These are phyloP conservation scores for Amphiduros pacificus DNA, from an alignment of 2,888 invertebrate species.

Conservation along the genomic window DNA sequence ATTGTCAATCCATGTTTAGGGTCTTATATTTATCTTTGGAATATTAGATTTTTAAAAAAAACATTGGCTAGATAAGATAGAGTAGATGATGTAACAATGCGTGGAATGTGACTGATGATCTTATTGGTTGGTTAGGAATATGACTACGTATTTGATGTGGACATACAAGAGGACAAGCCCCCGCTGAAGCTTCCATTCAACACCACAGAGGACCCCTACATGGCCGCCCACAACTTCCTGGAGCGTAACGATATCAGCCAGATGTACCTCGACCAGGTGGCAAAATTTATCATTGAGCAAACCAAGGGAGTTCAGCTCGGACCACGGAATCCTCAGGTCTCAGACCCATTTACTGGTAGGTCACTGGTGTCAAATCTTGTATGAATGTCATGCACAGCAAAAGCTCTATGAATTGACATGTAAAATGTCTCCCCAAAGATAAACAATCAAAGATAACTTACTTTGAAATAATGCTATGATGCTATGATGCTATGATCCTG, in stretches of 20 bases:
- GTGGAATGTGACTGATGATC: no score
- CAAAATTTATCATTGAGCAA: constrained; percentile 88
- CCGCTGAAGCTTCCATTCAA: constrained; percentile 91
- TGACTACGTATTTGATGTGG: constrained; percentile 95
- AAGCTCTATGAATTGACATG: no score
- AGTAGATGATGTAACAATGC: no score
- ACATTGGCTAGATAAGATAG: no score
- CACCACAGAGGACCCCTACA: constrained; percentile 87
- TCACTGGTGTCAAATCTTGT: background rate
- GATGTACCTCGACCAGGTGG: constrained; percentile 83
- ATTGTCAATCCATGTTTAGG: no score
- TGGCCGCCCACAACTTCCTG: constrained; percentile 86
- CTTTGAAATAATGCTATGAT: no score
- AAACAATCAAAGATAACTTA: no score
- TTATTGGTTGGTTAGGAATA: no score
- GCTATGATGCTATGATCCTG: no score
- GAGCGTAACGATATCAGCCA: constrained; percentile 82
- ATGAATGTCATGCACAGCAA: no score
- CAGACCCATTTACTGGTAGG: constrained; percentile 69
- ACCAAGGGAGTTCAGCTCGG: constrained; percentile 64
- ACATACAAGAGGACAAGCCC: constrained; percentile 86
- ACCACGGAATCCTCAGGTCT: constrained; percentile 25
- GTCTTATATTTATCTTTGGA: no score
- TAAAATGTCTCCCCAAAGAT: background rate
- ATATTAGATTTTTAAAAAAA: no score